Evolutionary conservation across 2,113 vertebrate species (phyloP).

Genomic region (Peromyscus californicus): DNA sequence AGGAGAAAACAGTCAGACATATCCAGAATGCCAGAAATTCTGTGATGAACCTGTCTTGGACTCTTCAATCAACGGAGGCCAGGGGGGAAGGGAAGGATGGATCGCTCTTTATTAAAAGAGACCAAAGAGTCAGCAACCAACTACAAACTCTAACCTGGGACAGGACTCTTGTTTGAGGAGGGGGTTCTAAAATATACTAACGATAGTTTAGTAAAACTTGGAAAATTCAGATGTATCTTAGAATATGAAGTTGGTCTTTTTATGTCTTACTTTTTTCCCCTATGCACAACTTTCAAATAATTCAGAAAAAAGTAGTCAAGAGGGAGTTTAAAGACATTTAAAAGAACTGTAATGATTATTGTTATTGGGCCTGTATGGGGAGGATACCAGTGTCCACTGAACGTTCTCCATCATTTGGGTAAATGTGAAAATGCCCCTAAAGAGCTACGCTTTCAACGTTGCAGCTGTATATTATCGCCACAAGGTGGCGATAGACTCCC

Average conservation of each 20-base stretch:
- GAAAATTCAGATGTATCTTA: background rate
- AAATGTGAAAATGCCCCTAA: background rate
- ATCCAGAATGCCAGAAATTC: background rate
- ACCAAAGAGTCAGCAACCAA: background rate
- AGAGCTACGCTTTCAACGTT: background rate
- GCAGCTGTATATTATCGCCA: background rate
- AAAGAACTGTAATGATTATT: background rate
- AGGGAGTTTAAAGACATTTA: background rate
- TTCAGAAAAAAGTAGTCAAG: background rate
- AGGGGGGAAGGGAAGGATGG: background rate
- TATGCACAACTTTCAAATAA: background rate
- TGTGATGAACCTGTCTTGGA: background rate
- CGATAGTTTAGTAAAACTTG: background rate
- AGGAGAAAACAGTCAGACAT: background rate
- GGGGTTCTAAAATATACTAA: background rate
- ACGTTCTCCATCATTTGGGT: background rate
- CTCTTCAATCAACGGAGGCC: background rate
- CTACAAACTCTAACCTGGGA: background rate
- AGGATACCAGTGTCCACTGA: background rate
- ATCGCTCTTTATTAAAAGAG: background rate
- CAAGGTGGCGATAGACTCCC: constrained; percentile 1
- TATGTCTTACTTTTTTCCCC: background rate
- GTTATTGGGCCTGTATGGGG: background rate
- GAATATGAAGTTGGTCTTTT: background rate
- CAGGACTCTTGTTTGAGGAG: background rate